These are phyloP conservation scores for Heliconius himera DNA, from an alignment of 1,140 invertebrate genomes.

Conservation along the genomic window DNA sequence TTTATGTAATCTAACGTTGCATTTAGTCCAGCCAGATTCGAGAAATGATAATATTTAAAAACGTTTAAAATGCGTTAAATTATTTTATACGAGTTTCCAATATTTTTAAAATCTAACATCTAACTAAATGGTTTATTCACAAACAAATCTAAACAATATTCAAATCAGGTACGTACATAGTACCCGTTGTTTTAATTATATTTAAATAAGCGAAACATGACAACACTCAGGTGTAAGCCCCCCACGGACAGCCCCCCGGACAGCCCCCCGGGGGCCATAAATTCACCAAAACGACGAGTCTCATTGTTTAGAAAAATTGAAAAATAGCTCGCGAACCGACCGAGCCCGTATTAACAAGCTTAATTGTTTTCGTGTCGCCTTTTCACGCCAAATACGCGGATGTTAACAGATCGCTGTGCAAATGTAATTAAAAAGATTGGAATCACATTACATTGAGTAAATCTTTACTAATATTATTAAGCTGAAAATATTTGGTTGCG, in stretches of 20 bases:
- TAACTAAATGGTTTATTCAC: too few species aligned
- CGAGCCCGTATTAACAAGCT: conserved; percentile 1
- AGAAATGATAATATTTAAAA: too few species aligned
- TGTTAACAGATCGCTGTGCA: neutral
- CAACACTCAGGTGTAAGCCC: neutral
- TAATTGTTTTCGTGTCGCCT: conserved; percentile 5
- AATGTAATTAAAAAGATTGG: conserved; percentile 5
- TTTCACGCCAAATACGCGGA: neutral
- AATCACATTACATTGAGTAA: neutral
- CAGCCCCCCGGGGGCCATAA: neutral
- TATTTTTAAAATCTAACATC: neutral
- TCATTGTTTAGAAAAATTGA: conserved; percentile 6
- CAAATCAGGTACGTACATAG: too few species aligned
- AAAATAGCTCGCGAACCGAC: neutral
- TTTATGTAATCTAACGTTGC: too few species aligned
- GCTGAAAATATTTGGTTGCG: too few species aligned
- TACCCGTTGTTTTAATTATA: neutral
- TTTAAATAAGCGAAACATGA: neutral
- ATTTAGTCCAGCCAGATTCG: too few species aligned
- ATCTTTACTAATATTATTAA: neutral
- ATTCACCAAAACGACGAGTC: neutral
- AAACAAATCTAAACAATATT: too few species aligned
- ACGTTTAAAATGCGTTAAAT: too few species aligned
- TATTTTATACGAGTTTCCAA: neutral
- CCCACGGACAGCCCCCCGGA: neutral